Evolutionary conservation across 2,113 vertebrate species (phyloP).

Genomic region (Cyprinodon brontotheroides): DNA sequence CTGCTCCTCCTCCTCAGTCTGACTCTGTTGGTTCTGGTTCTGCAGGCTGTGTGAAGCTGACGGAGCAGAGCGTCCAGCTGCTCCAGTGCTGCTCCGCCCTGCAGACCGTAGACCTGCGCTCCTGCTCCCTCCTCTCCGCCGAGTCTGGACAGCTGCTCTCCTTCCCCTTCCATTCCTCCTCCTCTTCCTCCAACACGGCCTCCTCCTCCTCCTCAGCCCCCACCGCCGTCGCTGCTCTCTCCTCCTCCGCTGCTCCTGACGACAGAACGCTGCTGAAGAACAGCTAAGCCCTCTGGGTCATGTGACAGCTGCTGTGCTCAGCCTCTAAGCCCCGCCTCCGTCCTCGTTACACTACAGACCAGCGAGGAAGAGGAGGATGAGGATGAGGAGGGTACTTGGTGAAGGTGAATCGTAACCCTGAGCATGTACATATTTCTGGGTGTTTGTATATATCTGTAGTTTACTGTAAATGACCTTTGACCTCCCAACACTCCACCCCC

Average conservation of each 20-base stretch:
- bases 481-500: background rate
- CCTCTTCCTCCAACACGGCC: constrained; percentile 46
- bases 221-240: constrained; percentile 53
- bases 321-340: constrained; percentile 32
- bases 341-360: constrained; percentile 48
- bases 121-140: constrained; percentile 83
- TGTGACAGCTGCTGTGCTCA: constrained; percentile 18
- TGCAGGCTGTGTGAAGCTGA: constrained; percentile 86
- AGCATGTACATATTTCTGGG: constrained; percentile 79
- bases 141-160: constrained; percentile 84
- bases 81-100: constrained; percentile 85
- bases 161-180: constrained; percentile 69
- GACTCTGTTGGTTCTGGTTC: background rate
- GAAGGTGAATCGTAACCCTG: constrained; percentile 49
- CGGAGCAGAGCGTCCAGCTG: constrained; percentile 85
- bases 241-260: constrained; percentile 78
- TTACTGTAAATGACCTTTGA: constrained; percentile 77
- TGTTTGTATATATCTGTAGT: constrained; percentile 77
- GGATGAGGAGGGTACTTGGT: constrained; percentile 18
- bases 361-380: constrained; percentile 31
- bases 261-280: constrained; percentile 89
- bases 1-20: background rate
- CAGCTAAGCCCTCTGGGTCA: constrained; percentile 78
- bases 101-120: constrained; percentile 86
- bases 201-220: constrained; percentile 71